phyloP scores from a whole-genome alignment of 2,113 vertebrate species.

The Crypturellus undulatus region DNA sequence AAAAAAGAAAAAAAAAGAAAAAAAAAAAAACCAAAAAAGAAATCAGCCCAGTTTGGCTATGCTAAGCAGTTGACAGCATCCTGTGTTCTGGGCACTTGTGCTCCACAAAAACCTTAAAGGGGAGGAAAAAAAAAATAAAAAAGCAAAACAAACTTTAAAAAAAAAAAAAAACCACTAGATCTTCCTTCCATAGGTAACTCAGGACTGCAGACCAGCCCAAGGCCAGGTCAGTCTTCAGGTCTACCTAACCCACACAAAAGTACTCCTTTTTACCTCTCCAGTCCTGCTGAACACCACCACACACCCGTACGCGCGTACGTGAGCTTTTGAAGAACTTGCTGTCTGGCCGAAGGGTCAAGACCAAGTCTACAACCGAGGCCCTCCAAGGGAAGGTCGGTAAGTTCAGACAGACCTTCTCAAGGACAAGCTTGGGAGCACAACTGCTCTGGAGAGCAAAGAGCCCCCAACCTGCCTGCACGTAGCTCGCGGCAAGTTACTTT shows the following conservation, averaged over 20 bases:
- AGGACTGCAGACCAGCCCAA: neutral
- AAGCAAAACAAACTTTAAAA: no score
- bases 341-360: neutral
- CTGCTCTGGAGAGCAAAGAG: neutral
- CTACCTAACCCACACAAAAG: neutral
- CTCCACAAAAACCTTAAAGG: neutral
- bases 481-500: accelerated
- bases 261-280: neutral
- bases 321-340: neutral
- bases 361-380: neutral
- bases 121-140: no score
- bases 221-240: neutral
- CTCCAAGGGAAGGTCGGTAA: neutral
- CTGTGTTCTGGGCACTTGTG: neutral
- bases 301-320: neutral
- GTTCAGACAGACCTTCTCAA: neutral
- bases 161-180: neutral
- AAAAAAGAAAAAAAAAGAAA: no score
- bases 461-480: neutral
- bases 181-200: neutral
- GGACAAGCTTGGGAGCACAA: neutral
- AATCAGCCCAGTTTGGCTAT: neutral
- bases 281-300: neutral
- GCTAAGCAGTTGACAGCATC: neutral
- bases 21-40: no score